Conservation (phyloP, 2,888 invertebrate genomes). For the Andrena bicolor region DNA sequence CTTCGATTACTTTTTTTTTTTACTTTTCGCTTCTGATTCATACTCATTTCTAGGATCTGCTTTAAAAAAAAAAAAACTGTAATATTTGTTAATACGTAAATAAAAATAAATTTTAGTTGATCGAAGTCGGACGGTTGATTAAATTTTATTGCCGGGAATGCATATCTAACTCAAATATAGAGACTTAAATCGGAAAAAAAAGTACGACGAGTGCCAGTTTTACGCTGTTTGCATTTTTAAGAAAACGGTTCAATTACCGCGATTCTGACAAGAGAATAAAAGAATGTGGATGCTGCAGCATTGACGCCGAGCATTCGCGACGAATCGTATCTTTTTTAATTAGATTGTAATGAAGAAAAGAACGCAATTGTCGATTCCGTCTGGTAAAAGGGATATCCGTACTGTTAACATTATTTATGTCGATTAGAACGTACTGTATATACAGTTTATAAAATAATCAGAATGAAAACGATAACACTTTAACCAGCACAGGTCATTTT, state of each 20-base stretch:
- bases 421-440: constrained; percentile 63
- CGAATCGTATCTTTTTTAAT: constrained; percentile 55
- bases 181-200: neutral
- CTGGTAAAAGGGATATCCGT: constrained; percentile 55
- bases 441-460: constrained; percentile 48
- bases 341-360: constrained; percentile 56
- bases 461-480: constrained; percentile 35
- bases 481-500: constrained; percentile 57
- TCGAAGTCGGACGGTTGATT: constrained; percentile 44
- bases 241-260: constrained; percentile 8
- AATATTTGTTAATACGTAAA: constrained; percentile 62
- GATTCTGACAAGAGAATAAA: constrained; percentile 6
- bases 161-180: neutral
- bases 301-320: constrained; percentile 40
- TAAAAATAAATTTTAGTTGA: constrained; percentile 62
- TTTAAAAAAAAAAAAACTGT: constrained; percentile 50
- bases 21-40: constrained; percentile 46
- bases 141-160: constrained; percentile 33
- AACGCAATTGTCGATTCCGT: constrained; percentile 63
- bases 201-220: neutral
- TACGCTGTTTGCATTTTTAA: constrained; percentile 16
- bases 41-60: constrained; percentile 55
- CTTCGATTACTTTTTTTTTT: constrained; percentile 52
- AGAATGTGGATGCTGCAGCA: constrained; percentile 46
- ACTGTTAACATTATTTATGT: constrained; percentile 52